Evolutionary conservation across 2,797 vertebrate species (phyloP).

Genomic region (Danio jaintianensis): DNA sequence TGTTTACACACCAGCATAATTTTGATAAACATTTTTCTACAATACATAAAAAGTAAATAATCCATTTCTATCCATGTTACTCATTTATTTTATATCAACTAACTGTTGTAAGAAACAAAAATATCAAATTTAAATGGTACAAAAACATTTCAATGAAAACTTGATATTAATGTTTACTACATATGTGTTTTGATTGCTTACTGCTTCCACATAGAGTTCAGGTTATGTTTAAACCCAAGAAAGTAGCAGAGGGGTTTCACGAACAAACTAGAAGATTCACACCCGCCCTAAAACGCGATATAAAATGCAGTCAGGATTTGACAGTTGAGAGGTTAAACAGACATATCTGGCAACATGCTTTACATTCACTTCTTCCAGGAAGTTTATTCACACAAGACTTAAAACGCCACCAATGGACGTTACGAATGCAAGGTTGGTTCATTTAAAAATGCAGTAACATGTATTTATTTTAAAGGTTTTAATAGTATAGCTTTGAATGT

Average conservation of each 20-base stretch:
- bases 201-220: background rate
- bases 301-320: background rate
- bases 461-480: background rate
- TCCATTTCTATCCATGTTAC: background rate
- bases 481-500: background rate
- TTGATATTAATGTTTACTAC: background rate
- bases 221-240: background rate
- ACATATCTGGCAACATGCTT: constrained; percentile 35
- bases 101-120: background rate
- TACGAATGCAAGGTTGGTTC: constrained; percentile 1
- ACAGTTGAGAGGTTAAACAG: background rate
- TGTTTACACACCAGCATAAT: background rate
- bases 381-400: constrained; percentile 11
- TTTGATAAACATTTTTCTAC: background rate
- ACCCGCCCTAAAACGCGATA: too few relatives aligned
- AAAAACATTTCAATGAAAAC: background rate
- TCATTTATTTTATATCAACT: background rate
- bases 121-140: background rate
- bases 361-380: constrained; percentile 27
- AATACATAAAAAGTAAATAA: background rate
- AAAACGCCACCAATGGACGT: constrained; percentile 31
- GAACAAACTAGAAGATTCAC: background rate
- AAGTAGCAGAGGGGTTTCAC: background rate
- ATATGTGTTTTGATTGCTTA: too few relatives aligned
- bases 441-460: background rate